Evolutionary conservation across 2,113 vertebrate genomes (phyloP), one percentile per base, ranked within the genome.

Genomic region (Callaeas wilsoni): DNA sequence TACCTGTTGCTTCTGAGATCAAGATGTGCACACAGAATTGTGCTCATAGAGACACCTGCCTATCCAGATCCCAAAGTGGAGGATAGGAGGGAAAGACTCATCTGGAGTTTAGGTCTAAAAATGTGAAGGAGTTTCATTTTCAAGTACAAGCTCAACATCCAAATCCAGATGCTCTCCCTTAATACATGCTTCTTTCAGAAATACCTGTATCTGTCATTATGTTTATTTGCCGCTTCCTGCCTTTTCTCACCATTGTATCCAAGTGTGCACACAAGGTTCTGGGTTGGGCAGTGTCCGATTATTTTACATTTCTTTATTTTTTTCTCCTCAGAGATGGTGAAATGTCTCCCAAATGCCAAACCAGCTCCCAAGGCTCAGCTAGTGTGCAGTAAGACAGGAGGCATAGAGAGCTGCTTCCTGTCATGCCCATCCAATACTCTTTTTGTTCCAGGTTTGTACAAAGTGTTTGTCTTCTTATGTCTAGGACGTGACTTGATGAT

Each of bases 371-470:
- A 97, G 83, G 98, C 98, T 90, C 98, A 99, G 94, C 98, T 99
- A 21, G 98, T 97, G 53, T 99, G 99, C 82, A 97, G 98, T 91
- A 99, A 98, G 95, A 98, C 80, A 2, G 98, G 98, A 52, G 98
- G 99, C 6, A 95, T 98, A n/a, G 99, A 99, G 92, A 98, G 97
- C 94, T 99, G 99, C 97, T 98, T 98, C 5, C 97, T 99, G 8
- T 98, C 99, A 47, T 99, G 99, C 93, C 98, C 98, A 2, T 98
- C 98, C 84, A 99, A 99, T 19, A 98, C 99, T 4, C 98, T 98
- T 67, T 99, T 99, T 94, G 60, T 98, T 33, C 98, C 99, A 98
- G 99, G 99, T 99, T 97, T 80, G 97, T 97, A 76, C 46, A 27
- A 60, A 82, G 3, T 39, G 13, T 57, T 76, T 93, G 59, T 73